Evolutionary conservation across 2,797 vertebrate species (phyloP).

Genomic region (Chelonia mydas): DNA sequence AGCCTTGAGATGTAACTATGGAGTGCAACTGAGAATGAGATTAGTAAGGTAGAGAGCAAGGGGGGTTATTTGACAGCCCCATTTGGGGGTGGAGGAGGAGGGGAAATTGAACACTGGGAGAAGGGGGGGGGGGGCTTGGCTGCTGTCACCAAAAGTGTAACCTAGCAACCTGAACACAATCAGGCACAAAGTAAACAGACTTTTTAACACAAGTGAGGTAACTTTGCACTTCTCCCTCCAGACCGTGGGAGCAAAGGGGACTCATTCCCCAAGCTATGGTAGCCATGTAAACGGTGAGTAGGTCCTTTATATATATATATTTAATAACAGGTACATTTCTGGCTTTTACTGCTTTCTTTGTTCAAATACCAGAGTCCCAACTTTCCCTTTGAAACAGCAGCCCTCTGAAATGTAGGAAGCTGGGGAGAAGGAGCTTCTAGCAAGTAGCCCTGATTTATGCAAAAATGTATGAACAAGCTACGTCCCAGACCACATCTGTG

Average conservation of each 20-base stretch:
- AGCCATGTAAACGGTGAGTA: not conserved
- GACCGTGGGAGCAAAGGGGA: not conserved
- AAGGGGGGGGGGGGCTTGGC: not conserved
- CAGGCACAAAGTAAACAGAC: not conserved
- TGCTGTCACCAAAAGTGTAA: slow-evolving; percentile 1
- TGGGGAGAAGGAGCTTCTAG: not conserved
- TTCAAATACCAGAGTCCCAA: not conserved
- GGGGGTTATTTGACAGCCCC: fast-evolving
- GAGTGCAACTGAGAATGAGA: not conserved
- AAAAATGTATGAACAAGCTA: not conserved
- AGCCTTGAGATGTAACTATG: fast-evolving
- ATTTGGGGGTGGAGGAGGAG: not conserved
- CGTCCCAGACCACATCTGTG: fast-evolving
- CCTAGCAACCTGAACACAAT: slow-evolving; percentile 53
- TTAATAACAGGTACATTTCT: not conserved
- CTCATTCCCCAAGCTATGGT: not conserved
- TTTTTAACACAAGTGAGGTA: fast-evolving
- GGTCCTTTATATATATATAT: not conserved
- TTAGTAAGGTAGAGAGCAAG: fast-evolving
- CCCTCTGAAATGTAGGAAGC: not conserved
- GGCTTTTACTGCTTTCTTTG: not conserved
- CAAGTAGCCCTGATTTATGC: not conserved
- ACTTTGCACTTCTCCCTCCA: fast-evolving
- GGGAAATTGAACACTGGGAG: fast-evolving
- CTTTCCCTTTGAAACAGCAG: not conserved